Evolutionary conservation across 1,140 invertebrate species (phyloP), one percentile per base, ranked within the genome.

Genomic region (Ectropis grisescens): DNA sequence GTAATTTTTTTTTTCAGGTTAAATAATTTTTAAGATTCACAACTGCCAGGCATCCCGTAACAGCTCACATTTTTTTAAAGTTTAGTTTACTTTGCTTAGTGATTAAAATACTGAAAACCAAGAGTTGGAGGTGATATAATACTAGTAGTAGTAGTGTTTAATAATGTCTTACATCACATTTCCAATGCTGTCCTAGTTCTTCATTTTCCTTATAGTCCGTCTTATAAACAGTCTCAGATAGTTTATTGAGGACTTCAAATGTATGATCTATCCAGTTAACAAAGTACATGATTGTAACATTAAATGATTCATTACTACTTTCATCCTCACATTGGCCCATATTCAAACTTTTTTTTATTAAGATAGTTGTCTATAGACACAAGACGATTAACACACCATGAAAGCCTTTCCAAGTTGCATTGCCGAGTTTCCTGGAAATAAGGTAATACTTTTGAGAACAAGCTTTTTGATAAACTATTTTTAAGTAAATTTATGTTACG

Each of bases 261-360:
- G 76, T 69, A 40, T 81, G 62, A 34, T 81, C 76, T 41, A 81
- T 75, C 76, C 76, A 81, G 37, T 78, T 78, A 2, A 81, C 70
- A 70, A 81, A 81, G 37, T 76, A 72, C 69, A 81, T 74, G 4
- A 54, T 56, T 10, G 58, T 51, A 1, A 45, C 33, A 27, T 66
- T 37, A 5, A 65, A 39, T 12, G 61, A 58, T 19, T 68, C 54
- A 37, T 69, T 36, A 16, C 27, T 29, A 29, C 38, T 45, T 8
- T 44, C 29, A 32, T 41, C 19, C 1, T 5, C 35, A 11, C n/a
- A n/a, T n/a, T n/a, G n/a, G n/a, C n/a, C n/a, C n/a, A n/a, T 44
- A 15, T 24, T 42, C 22, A 31, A 33, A n/a, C 5, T 5, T 34
- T 11, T 32, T 8, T 23, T 40, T 47, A 27, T 57, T 37, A 7